phyloP scores from a whole-genome alignment of 2,888 invertebrate species.

The Athripsodes cinereus region DNA sequence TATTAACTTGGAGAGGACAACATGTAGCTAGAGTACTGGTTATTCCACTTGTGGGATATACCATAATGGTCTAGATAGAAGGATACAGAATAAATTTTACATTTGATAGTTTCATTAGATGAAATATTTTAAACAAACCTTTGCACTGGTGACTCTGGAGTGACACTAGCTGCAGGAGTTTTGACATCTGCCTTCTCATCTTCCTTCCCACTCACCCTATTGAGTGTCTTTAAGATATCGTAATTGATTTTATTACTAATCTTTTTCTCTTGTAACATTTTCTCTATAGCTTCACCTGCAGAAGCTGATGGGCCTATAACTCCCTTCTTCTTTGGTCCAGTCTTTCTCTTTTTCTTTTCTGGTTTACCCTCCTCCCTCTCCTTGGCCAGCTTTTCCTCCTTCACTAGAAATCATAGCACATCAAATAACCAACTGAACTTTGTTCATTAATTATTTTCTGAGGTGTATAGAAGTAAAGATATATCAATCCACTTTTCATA shows the following conservation, averaged over 20 bases:
- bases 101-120: no score
- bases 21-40: no score
- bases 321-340: constrained; percentile 55
- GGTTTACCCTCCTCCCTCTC: constrained; percentile 85
- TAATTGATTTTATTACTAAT: constrained; percentile 97
- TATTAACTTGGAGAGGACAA: no score
- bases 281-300: constrained; percentile 88
- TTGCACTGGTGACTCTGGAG: constrained; percentile 15
- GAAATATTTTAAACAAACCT: no score
- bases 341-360: constrained; percentile 70
- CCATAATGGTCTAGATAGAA: no score
- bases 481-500: no score
- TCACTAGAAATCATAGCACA: constrained; percentile 49
- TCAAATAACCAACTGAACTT: background rate
- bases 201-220: constrained; percentile 37
- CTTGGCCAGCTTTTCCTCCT: constrained; percentile 71
- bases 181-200: constrained; percentile 28
- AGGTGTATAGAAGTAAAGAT: no score
- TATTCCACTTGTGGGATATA: no score
- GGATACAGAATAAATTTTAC: no score
- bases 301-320: constrained; percentile 60
- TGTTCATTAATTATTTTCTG: no score
- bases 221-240: constrained; percentile 84
- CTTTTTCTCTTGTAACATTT: constrained; percentile 92
- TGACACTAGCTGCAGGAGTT: background rate